Evolutionary conservation across 2,888 invertebrate species (phyloP), one percentile per base, ranked within the genome.

Genomic region (Gastrophysa polygoni): DNA sequence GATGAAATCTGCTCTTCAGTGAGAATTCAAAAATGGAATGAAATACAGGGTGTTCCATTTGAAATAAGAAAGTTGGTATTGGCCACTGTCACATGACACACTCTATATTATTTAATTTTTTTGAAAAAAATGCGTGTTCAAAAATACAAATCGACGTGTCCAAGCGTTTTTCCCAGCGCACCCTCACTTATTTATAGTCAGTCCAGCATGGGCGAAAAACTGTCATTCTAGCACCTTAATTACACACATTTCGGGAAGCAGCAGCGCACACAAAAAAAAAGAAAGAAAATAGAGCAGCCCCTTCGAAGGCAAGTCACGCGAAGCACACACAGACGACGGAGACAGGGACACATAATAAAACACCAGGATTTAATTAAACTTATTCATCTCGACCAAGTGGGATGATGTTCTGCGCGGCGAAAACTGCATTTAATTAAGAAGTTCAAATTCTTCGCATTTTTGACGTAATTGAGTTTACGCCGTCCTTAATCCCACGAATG

Each of bases 381-480:
- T 81, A 81, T 82, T 81, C 82, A 81, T 82, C 81, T 80, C 78
- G 76, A 75, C 77, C 80, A 82, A 81, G 79, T 80, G 77, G 80
- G 77, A 77, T 76, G 77, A 78, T 74, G 75, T 73, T 70, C 69
- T 32, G 57, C 69, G 76, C 73, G 38, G 6, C 14, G 38, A 78
- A 80, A 80, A 81, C 78, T 81, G 80, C 81, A 81, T 82, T 82
- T 82, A 81, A 82, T 82, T 81, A 82, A 80, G 80, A 80, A 79
- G 79, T 80, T 76, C 73, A 75, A 77, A 81, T 82, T 81, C 81
- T 79, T 78, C 71, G 78, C 80, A 80, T 82, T 81, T 81, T 81
- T 81, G 80, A 79, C 78, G 78, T 81, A 82, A 81, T 81, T 82
- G 80, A 80, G 81, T 80, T 80, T 79, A 75, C 77, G 76, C 75